A percentile compares a stretch with the other conserved stretches of the same genome.
Conservation (phyloP, 2,113 vertebrate species). For the Asarcornis scutulata region DNA sequence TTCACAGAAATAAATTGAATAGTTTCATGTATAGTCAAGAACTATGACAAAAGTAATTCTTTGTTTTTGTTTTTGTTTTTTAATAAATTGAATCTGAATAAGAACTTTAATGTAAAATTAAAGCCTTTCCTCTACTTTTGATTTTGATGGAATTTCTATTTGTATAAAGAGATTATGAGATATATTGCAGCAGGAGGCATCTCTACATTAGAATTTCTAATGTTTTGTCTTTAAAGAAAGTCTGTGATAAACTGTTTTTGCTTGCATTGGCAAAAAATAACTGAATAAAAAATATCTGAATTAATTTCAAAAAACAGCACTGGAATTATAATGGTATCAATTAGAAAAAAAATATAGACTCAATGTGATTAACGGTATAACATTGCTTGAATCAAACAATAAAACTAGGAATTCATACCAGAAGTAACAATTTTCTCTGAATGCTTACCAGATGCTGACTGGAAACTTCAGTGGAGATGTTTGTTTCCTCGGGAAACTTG, state of each 20-base stretch:
- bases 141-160: neutral
- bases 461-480: neutral
- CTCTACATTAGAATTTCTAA: neutral
- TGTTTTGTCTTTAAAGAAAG: neutral
- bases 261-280: neutral
- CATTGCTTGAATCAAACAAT: neutral
- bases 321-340: neutral
- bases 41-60: neutral
- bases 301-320: neutral
- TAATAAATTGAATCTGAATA: neutral
- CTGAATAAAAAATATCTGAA: neutral
- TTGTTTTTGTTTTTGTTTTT: neutral
- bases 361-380: neutral
- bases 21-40: neutral
- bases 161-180: neutral
- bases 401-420: neutral
- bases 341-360: neutral
- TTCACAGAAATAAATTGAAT: neutral
- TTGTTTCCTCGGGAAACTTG: neutral
- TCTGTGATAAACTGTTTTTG: neutral
- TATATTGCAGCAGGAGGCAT: neutral
- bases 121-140: neutral
- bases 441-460: neutral
- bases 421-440: neutral
- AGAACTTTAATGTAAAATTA: slow-evolving; percentile 2